phyloP scores from a whole-genome alignment of 2,888 invertebrate species.

The Lycophotia porphyrea region DNA sequence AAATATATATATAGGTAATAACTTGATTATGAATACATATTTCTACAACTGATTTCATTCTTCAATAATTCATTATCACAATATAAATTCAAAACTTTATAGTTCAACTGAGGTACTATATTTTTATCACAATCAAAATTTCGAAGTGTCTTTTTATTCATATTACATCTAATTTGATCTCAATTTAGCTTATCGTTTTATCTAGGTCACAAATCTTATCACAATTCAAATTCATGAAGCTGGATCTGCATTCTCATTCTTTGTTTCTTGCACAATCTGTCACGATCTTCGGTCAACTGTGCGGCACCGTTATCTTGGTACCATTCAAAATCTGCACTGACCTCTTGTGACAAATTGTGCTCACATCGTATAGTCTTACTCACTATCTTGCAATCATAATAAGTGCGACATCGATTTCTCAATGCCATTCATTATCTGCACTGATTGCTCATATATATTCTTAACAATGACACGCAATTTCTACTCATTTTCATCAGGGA shows the following conservation, averaged over 20 bases:
- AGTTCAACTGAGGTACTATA: no score
- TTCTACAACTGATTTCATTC: neutral
- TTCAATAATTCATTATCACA: neutral
- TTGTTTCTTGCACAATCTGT: slow-evolving; percentile 7
- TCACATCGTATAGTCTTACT: neutral
- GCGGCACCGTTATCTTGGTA: slow-evolving; percentile 7
- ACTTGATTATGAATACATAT: neutral
- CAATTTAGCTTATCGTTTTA: neutral
- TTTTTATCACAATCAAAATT: neutral
- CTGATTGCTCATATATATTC: neutral
- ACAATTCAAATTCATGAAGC: no score
- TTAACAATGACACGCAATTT: neutral
- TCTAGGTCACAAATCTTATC: neutral
- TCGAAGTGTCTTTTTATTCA: neutral
- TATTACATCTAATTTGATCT: neutral
- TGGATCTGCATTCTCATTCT: neutral
- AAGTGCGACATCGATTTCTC: neutral
- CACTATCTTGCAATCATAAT: slow-evolving; percentile 6
- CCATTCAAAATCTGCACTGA: slow-evolving; percentile 6
- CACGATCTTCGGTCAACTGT: slow-evolving; percentile 5
- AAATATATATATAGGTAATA: neutral
- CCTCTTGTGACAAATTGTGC: neutral
- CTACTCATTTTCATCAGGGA: neutral
- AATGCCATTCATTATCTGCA: slow-evolving; percentile 6
- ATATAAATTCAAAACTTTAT: neutral